Evolutionary conservation across 1,140 invertebrate species (phyloP).

Genomic region (Alviniconcha marisindica): DNA sequence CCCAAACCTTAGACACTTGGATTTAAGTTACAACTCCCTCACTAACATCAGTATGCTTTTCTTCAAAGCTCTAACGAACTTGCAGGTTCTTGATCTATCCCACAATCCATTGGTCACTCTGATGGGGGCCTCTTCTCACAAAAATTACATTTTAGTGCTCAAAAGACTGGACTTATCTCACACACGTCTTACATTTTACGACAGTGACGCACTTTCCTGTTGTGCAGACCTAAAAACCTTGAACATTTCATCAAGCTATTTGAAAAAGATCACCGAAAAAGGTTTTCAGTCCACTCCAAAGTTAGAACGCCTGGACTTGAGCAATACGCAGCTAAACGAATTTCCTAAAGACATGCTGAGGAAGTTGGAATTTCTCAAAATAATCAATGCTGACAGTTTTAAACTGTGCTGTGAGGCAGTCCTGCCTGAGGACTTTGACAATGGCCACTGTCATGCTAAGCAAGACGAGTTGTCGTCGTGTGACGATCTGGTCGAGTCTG

Average conservation of each 20-base stretch:
- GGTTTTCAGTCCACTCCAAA: neutral
- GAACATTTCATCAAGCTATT: neutral
- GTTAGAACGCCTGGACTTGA: neutral
- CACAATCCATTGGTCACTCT: constrained; percentile 13
- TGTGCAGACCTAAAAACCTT: constrained; percentile 10
- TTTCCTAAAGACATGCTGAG: constrained; percentile 34
- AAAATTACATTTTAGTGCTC: neutral
- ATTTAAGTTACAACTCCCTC: constrained; percentile 39
- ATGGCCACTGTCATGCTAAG: constrained; percentile 15
- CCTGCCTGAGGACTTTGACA: constrained; percentile 40
- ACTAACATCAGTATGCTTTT: neutral
- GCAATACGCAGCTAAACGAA: neutral
- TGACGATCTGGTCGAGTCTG: constrained; percentile 45
- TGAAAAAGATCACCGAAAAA: neutral
- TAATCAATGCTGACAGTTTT: constrained; percentile 43
- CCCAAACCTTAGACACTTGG: neutral
- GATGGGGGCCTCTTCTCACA: neutral
- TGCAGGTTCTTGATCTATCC: constrained; percentile 1
- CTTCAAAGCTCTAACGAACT: neutral
- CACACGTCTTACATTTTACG: constrained; percentile 38
- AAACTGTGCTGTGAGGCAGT: constrained; percentile 48
- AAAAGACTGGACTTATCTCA: neutral
- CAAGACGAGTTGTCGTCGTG: constrained; percentile 54
- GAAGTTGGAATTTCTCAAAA: constrained; percentile 18
- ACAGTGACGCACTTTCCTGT: constrained; percentile 32